Percentiles rank a stretch among this genome's conserved stretches.
Conservation (phyloP, 2,797 vertebrate species). For the Uromys caudimaculatus region DNA sequence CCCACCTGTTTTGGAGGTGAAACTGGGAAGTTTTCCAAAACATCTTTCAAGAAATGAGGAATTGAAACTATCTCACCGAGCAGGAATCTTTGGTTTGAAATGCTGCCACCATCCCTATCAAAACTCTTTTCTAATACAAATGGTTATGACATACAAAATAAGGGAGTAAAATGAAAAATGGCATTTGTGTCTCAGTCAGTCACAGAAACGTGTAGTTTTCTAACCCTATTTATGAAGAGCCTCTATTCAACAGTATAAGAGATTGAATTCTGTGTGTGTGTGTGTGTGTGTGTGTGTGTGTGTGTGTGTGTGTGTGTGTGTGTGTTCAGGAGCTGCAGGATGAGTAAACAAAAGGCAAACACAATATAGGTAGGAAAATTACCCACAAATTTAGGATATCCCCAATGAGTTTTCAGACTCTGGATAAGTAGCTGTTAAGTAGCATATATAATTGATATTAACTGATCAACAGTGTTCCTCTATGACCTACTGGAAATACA, state of each 20-base stretch:
- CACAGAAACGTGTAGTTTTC: conserved; percentile 18
- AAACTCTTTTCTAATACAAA: not conserved
- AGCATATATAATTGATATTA: not conserved
- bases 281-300: not conserved
- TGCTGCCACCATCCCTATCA: not conserved
- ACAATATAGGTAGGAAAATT: not conserved
- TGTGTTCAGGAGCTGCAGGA: not conserved
- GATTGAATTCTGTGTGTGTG: not conserved
- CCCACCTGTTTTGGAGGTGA: conserved; percentile 60
- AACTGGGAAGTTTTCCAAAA: conserved; percentile 69
- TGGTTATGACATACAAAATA: not conserved
- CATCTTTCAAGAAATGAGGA: conserved; percentile 56
- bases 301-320: too few relatives aligned
- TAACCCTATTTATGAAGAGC: conserved; percentile 21
- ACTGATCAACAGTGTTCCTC: not conserved
- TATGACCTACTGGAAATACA: conserved; percentile 12
- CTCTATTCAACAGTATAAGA: not conserved
- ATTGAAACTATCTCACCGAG: conserved; percentile 42
- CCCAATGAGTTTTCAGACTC: not conserved
- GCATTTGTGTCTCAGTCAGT: conserved; percentile 28
- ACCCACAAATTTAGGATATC: not conserved
- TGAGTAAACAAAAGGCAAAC: not conserved
- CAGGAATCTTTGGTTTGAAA: conserved; percentile 46
- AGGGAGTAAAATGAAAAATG: conserved; percentile 16
- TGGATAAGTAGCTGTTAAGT: not conserved